These are phyloP conservation scores for Ceratina japonica DNA, from an alignment of 1,140 invertebrate species.

Conservation along the genomic window DNA sequence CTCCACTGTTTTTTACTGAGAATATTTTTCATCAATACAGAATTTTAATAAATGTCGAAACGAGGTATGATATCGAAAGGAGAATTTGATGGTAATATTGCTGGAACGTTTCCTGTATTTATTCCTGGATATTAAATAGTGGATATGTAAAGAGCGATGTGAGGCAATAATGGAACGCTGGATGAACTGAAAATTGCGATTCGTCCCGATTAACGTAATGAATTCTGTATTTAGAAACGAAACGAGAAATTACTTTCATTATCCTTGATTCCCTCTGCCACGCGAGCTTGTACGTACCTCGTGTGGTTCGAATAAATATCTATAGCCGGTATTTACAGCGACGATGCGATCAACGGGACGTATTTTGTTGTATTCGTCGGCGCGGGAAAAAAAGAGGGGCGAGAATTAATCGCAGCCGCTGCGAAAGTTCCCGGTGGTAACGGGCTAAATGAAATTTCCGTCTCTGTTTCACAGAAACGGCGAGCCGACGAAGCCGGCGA, in stretches of 20 bases:
- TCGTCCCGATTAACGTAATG: not conserved
- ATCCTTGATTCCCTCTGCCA: not conserved
- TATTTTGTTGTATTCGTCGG: not conserved
- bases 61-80: not conserved
- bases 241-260: not conserved
- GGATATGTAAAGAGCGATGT: too few species aligned
- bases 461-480: conserved; percentile 9
- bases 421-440: not conserved
- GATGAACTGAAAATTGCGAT: not conserved
- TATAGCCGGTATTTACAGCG: not conserved
- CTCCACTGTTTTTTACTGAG: too few species aligned
- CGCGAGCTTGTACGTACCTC: not conserved
- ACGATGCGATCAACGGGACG: not conserved
- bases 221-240: not conserved
- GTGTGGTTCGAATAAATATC: not conserved
- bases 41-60: not conserved
- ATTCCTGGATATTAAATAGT: not conserved
- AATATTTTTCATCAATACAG: not conserved
- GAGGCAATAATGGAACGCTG: not conserved
- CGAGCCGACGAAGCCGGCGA: not conserved
- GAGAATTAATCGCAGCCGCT: not conserved
- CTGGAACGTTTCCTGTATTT: not conserved
- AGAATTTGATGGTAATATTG: too few species aligned
- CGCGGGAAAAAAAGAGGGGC: not conserved
- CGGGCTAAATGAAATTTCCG: conserved; percentile 38